Percentiles rank a stretch among this genome's conserved stretches.
Conservation (phyloP, 2,888 invertebrate species). For the Hydroisotoma schaefferi region DNA sequence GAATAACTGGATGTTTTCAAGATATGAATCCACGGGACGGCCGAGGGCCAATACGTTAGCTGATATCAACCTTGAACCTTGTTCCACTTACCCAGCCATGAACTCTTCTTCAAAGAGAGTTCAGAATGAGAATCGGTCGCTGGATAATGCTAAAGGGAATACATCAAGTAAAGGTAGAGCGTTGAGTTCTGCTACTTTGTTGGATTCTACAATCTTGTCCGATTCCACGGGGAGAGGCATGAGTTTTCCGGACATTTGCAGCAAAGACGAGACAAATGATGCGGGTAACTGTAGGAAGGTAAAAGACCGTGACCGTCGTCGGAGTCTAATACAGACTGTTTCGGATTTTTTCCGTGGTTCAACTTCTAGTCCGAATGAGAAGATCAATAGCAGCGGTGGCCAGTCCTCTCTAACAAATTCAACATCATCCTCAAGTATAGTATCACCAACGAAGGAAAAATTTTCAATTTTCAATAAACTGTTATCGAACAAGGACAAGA, state of each 20-base stretch:
- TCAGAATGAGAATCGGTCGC: constrained; percentile 1
- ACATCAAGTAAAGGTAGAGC: constrained; percentile 34
- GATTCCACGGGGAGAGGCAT: constrained; percentile 20
- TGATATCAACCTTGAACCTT: constrained; percentile 18
- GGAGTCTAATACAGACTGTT: constrained; percentile 78
- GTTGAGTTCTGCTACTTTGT: constrained; percentile 42
- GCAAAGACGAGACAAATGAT: neutral
- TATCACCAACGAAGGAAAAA: constrained; percentile 32
- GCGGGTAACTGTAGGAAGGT: constrained; percentile 51
- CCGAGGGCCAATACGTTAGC: constrained; percentile 32
- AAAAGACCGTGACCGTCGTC: constrained; percentile 69
- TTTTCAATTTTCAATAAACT: constrained; percentile 46
- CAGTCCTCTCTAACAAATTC: constrained; percentile 10
- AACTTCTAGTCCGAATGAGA: constrained; percentile 5
- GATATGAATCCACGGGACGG: neutral
- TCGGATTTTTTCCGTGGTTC: constrained; percentile 66
- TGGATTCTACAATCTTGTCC: constrained; percentile 23
- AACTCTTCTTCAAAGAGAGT: neutral
- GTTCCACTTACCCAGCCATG: neutral
- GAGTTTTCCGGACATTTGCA: constrained; percentile 39
- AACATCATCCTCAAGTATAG: constrained; percentile 11
- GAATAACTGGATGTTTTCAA: neutral
- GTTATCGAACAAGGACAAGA: constrained; percentile 32
- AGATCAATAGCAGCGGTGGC: constrained; percentile 1
- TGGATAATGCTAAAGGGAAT: constrained; percentile 6